Evolutionary conservation across 2,888 invertebrate genomes (phyloP).

Genomic region (Caenorhabditis angaria): DNA sequence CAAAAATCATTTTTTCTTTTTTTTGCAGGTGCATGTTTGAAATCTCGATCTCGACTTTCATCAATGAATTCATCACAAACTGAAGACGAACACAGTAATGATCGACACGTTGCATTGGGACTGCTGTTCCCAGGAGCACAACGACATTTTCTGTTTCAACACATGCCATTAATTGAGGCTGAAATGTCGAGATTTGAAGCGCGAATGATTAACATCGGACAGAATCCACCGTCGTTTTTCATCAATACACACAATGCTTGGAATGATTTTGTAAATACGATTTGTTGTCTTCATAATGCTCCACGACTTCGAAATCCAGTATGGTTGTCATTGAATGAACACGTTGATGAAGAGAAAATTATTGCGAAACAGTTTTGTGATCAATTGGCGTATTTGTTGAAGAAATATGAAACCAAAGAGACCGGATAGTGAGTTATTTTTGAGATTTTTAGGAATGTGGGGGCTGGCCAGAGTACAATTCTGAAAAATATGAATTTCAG

Average conservation of each 20-base stretch:
- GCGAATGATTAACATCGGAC: conserved; percentile 47
- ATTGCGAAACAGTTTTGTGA: conserved; percentile 58
- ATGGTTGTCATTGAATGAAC: conserved; percentile 59
- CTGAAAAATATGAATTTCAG: too few species aligned
- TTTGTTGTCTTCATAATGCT: conserved; percentile 64
- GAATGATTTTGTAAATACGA: conserved; percentile 46
- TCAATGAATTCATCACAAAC: conserved; percentile 37
- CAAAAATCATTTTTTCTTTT: background rate
- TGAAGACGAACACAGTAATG: conserved; percentile 37
- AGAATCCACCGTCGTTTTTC: conserved; percentile 54
- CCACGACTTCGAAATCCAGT: conserved; percentile 60
- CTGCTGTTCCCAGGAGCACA: conserved; percentile 30
- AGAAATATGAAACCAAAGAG: conserved; percentile 57
- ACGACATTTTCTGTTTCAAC: conserved; percentile 47
- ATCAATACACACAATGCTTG: conserved; percentile 58
- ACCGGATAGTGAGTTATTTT: conserved; percentile 59
- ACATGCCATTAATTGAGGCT: conserved; percentile 65
- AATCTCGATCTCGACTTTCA: conserved; percentile 42
- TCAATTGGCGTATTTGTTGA: conserved; percentile 54
- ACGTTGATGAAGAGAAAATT: conserved; percentile 35
- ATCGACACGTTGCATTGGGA: conserved; percentile 41
- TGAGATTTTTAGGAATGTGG: background rate
- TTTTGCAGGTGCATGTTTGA: conserved; percentile 23
- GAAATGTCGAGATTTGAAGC: conserved; percentile 59
- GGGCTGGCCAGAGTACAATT: too few species aligned